These are phyloP conservation scores for Acyrthosiphon pisum DNA, from an alignment of 1,140 invertebrate genomes.

Conservation along the genomic window DNA sequence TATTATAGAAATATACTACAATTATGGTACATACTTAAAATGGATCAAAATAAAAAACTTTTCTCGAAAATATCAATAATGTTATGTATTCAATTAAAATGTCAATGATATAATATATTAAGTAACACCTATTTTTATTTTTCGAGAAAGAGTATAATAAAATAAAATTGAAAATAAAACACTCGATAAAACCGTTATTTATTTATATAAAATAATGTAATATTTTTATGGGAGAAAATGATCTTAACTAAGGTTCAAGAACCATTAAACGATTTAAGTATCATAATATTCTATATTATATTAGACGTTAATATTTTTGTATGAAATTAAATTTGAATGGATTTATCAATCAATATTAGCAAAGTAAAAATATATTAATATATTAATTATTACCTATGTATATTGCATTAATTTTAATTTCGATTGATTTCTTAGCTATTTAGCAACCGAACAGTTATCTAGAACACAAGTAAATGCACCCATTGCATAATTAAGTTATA, in stretches of 20 bases:
- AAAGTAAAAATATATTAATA: neutral
- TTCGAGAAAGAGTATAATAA: neutral
- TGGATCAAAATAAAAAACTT: neutral
- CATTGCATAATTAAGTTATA: neutral
- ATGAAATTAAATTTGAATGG: neutral
- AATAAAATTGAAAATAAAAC: no score
- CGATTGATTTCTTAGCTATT: neutral
- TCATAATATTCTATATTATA: neutral
- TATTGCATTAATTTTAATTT: neutral
- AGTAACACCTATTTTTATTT: neutral
- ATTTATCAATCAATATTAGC: no score
- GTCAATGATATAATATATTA: neutral
- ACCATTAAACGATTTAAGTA: neutral
- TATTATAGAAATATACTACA: neutral
- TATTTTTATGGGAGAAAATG: neutral
- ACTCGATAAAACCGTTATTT: neutral
- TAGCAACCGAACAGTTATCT: neutral
- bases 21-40: neutral
- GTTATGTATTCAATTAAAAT: neutral
- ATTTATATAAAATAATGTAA: neutral
- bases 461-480: neutral
- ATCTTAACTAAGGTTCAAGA: neutral
- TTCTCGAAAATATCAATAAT: neutral
- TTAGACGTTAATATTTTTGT: neutral
- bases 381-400: neutral